Conservation (phyloP, 2,113 vertebrate genomes). For the Salvator merianae region DNA sequence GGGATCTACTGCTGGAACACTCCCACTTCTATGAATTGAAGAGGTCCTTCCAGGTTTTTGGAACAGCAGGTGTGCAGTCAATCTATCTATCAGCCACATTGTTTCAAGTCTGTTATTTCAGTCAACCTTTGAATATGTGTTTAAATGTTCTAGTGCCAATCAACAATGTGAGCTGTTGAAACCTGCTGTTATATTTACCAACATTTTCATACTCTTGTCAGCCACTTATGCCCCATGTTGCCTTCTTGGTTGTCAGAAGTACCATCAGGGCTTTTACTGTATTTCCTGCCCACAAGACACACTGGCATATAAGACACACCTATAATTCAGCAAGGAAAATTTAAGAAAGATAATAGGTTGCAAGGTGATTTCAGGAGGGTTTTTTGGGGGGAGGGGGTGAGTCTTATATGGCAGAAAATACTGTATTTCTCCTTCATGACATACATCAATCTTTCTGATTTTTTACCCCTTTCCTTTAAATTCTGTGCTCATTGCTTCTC, state of each 20-base stretch:
- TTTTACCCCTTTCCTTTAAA: constrained; percentile 48
- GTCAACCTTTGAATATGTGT: constrained; percentile 74
- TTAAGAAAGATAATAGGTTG: too few species aligned
- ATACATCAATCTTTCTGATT: constrained; percentile 33
- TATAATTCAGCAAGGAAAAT: too few species aligned
- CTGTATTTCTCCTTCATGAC: constrained; percentile 20
- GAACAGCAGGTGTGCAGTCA: not conserved
- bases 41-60: not conserved
- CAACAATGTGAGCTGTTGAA: constrained; percentile 73
- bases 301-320: too few species aligned
- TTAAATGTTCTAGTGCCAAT: constrained; percentile 71
- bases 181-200: constrained; percentile 76
- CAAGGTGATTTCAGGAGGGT: too few species aligned
- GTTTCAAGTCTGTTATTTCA: constrained; percentile 74
- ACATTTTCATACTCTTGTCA: constrained; percentile 74
- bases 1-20: not conserved
- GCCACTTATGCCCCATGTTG: constrained; percentile 72
- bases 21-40: not conserved
- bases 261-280: constrained; percentile 60
- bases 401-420: too few species aligned
- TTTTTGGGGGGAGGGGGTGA: too few species aligned
- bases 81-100: constrained; percentile 61
- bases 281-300: too few species aligned
- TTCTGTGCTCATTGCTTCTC: not conserved
- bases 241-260: constrained; percentile 71